Evolutionary conservation across 2,113 vertebrate genomes (phyloP), one percentile per base, ranked within the genome.

Genomic region (Beaufortia kweichowensis): DNA sequence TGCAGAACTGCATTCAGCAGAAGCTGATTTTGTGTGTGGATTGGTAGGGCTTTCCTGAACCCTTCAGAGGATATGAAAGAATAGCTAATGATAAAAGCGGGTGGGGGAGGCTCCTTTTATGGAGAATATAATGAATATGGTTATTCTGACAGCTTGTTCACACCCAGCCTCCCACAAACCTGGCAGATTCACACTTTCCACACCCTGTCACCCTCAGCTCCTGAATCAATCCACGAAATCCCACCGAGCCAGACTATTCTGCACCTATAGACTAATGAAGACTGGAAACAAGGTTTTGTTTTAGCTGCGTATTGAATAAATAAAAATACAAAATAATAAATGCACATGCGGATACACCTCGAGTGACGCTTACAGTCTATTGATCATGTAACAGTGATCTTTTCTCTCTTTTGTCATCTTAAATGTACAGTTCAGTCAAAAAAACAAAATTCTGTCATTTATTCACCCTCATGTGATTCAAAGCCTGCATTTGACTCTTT

Each of bases 71-170:
- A 68, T 50, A 21, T 68, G 65, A 68, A 53, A 53, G 65, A 68
- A 68, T 53, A 68, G 28, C 65, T 68, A 68, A 68, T 68, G 26
- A 29, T 68, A 48, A 68, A 48, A 28, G 2, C 46, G 46, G 65
- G 65, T 29, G 28, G 43, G 65, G 65, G 65, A 68, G 65, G 65
- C 65, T 68, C 65, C 65, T 68, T 68, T 68, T 68, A 68, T 53
- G 65, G 65, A 68, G n/a, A 68, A 68, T 68, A 68, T 68, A 68
- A 68, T 68, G 65, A 68, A 68, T 68, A 68, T 68, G 65, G 65
- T 68, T 68, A 68, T 68, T 68, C 65, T 68, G 65, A 68, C 65
- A 68, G 65, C 65, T 68, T 53, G 65, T 68, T 68, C 43, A 68
- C 65, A 68, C 65, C 65, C 65, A 68, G 46, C 65, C 65, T 68